These are phyloP conservation scores for Willowsia nigromaculata DNA, from an alignment of 2,888 invertebrate genomes.

Conservation along the genomic window DNA sequence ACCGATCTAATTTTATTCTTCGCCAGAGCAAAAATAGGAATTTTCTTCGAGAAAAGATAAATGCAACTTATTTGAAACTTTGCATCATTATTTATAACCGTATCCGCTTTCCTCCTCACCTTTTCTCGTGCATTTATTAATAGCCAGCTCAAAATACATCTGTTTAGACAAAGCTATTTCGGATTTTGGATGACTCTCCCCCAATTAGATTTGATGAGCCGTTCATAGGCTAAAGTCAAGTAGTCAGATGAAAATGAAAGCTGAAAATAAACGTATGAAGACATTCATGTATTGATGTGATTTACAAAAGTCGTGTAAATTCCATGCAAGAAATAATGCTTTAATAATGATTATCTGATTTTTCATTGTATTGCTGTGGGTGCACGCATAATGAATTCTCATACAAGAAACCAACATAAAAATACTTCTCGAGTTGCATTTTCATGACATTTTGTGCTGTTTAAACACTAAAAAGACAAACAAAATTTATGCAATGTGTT, in stretches of 20 bases:
- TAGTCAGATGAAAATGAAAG: neutral
- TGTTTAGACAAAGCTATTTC: conserved; percentile 58
- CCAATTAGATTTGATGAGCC: conserved; percentile 48
- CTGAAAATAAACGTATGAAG: neutral
- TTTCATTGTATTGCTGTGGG: neutral
- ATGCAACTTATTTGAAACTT: conserved; percentile 36
- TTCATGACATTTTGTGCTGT: neutral
- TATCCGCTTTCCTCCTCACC: neutral
- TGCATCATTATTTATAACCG: conserved; percentile 33
- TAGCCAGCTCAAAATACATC: conserved; percentile 33
- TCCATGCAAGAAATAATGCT: too few species aligned
- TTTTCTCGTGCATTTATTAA: conserved; percentile 1
- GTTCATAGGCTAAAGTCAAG: conserved; percentile 13
- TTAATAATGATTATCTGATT: too few species aligned
- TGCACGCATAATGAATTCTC: neutral
- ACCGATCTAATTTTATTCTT: conserved; percentile 51
- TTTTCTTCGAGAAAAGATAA: neutral
- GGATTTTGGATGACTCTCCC: conserved; percentile 6
- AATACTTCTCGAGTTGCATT: conserved; percentile 4
- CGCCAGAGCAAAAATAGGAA: neutral
- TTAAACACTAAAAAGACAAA: neutral
- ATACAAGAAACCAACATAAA: neutral
- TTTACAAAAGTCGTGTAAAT: too few species aligned
- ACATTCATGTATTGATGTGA: too few species aligned
- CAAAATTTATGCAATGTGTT: too few species aligned